Conservation (phyloP, 1,140 invertebrate genomes). For the Drosophila rufa region DNA sequence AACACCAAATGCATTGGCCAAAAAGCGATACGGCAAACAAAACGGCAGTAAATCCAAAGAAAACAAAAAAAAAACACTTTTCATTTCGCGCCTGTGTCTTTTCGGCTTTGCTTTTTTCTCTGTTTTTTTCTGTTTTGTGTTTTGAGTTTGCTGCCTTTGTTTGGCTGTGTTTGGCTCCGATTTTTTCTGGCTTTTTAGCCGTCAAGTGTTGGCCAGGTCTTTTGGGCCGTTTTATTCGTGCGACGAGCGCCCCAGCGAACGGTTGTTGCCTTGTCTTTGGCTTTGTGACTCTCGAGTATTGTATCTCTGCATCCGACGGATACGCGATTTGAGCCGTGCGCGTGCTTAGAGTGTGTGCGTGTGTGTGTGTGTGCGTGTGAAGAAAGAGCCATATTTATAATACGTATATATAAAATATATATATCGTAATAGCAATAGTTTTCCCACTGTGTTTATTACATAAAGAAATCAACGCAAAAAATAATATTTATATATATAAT, state of each 20-base stretch:
- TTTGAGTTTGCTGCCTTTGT: constrained; percentile 39
- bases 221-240: constrained; percentile 71
- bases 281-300: constrained; percentile 11
- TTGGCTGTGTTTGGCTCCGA: constrained; percentile 55
- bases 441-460: constrained; percentile 68
- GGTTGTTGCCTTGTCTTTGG: constrained; percentile 76
- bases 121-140: constrained; percentile 25
- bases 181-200: constrained; percentile 47
- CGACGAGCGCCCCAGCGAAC: constrained; percentile 75
- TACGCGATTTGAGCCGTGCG: constrained; percentile 60
- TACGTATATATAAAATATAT: constrained; percentile 40
- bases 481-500: constrained; percentile 10
- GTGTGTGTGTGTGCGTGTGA: constrained; percentile 64
- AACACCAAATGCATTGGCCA: constrained; percentile 73
- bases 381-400: constrained; percentile 79
- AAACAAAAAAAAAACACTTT: constrained; percentile 50
- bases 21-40: constrained; percentile 42
- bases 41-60: constrained; percentile 23
- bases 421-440: constrained; percentile 58
- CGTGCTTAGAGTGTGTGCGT: constrained; percentile 19
- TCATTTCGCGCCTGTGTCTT: constrained; percentile 39
- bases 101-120: constrained; percentile 4
- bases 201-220: constrained; percentile 62
- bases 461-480: constrained; percentile 49
- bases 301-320: constrained; percentile 67